phyloP scores from a whole-genome alignment of 1,140 invertebrate species.

The Adelges cooleyi region DNA sequence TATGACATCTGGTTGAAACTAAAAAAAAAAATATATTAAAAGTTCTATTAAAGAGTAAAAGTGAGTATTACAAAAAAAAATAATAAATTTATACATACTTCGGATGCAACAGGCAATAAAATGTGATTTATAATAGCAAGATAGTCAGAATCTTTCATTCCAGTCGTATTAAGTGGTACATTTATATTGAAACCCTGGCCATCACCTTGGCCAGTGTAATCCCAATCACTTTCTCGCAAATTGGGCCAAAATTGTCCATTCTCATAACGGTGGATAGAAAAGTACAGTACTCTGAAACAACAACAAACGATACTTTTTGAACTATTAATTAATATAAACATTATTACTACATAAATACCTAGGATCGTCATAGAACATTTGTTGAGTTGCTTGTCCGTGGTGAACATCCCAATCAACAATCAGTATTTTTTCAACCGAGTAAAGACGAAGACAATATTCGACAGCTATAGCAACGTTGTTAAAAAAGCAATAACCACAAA shows the following conservation, averaged over 20 bases:
- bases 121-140: constrained; percentile 82
- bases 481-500: constrained; percentile 90
- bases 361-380: constrained; percentile 86
- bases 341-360: constrained; percentile 44
- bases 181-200: constrained; percentile 87
- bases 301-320: not conserved
- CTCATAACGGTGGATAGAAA: constrained; percentile 95
- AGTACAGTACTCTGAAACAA: constrained; percentile 75
- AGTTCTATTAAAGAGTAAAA: not conserved
- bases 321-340: no score
- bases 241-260: constrained; percentile 90
- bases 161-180: constrained; percentile 75
- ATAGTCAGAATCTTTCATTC: constrained; percentile 78
- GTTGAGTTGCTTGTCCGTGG: constrained; percentile 90
- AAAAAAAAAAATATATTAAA: constrained; percentile 37
- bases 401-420: constrained; percentile 98
- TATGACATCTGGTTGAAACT: constrained; percentile 80
- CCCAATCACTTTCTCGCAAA: constrained; percentile 74
- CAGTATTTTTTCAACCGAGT: constrained; percentile 54
- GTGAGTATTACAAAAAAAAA: not conserved
- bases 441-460: constrained; percentile 58
- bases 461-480: constrained; percentile 94
- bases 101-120: constrained; percentile 76
- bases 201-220: constrained; percentile 59
- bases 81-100: constrained; percentile 48